These are phyloP conservation scores for Empis livida DNA, from an alignment of 2,888 invertebrate genomes.

Conservation along the genomic window DNA sequence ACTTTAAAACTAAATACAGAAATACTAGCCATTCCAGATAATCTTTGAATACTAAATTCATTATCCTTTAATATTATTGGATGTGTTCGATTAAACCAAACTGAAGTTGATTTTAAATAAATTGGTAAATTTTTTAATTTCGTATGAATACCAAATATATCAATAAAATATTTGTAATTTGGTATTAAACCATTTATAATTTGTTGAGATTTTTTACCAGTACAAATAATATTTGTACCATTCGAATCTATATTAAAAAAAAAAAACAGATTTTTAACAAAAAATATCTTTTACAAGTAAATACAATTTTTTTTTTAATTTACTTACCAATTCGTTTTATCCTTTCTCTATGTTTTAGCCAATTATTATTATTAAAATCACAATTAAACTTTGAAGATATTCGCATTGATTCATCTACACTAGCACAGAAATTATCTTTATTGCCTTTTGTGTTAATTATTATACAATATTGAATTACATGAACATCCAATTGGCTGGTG, in stretches of 20 bases:
- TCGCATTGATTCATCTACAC: conserved; percentile 20
- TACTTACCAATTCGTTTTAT: conserved; percentile 23
- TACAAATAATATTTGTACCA: conserved; percentile 28
- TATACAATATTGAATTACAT: conserved; percentile 34
- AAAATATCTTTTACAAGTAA: not conserved
- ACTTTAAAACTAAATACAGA: conserved; percentile 45
- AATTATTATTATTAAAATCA: conserved; percentile 18
- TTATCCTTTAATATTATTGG: conserved; percentile 37
- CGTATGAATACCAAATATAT: conserved; percentile 33
- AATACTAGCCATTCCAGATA: conserved; percentile 40
- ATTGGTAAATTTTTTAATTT: conserved; percentile 30
- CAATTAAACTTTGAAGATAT: conserved; percentile 10
- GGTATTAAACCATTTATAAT: conserved; percentile 25
- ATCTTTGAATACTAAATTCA: conserved; percentile 36
- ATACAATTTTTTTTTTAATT: not conserved
- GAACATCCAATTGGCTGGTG: conserved; percentile 32
- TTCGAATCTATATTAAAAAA: conserved; percentile 11
- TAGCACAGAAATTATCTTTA: conserved; percentile 21
- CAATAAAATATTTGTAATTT: conserved; percentile 29
- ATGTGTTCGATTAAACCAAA: conserved; percentile 33
- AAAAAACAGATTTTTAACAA: not conserved
- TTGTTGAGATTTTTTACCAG: conserved; percentile 30
- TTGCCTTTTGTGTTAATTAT: conserved; percentile 22
- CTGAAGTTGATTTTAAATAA: conserved; percentile 23
- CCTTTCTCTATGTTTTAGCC: conserved; percentile 24